Evolutionary conservation across 1,140 invertebrate genomes (phyloP).

Genomic region (Ladona fulva): DNA sequence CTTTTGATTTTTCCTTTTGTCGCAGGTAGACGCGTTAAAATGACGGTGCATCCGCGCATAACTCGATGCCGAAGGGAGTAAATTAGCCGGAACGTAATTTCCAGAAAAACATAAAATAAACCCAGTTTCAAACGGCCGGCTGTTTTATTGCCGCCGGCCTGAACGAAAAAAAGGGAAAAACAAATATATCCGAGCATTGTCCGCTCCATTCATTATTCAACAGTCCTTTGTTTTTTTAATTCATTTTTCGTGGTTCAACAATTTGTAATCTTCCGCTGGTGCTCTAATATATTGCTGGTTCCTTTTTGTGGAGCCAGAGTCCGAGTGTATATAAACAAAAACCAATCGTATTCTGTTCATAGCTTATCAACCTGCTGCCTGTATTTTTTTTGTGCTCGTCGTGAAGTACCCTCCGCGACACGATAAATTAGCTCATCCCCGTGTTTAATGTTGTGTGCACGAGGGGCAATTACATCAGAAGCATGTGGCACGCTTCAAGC

Average conservation of each 20-base stretch:
- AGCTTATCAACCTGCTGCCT: neutral
- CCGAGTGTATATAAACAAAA: neutral
- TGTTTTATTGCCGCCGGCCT: neutral
- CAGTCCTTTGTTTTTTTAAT: too few species aligned
- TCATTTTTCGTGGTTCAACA: neutral
- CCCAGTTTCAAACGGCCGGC: neutral
- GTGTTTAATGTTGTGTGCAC: conserved; percentile 4
- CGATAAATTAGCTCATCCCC: conserved; percentile 1
- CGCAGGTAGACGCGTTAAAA: too few species aligned
- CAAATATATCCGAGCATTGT: neutral
- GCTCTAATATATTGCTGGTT: neutral
- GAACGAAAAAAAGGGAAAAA: neutral
- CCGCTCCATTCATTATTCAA: too few species aligned
- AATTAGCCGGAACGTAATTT: neutral
- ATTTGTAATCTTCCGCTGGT: neutral
- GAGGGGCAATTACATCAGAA: neutral
- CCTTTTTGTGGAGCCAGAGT: neutral
- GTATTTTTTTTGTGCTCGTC: neutral
- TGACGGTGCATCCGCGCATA: too few species aligned
- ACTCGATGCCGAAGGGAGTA: neutral
- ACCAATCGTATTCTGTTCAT: neutral
- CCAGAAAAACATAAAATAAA: neutral
- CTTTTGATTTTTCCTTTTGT: too few species aligned
- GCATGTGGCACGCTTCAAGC: neutral
- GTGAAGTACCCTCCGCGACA: neutral